Conservation (phyloP, 1,140 invertebrate species). For the Anastatus disparis region DNA sequence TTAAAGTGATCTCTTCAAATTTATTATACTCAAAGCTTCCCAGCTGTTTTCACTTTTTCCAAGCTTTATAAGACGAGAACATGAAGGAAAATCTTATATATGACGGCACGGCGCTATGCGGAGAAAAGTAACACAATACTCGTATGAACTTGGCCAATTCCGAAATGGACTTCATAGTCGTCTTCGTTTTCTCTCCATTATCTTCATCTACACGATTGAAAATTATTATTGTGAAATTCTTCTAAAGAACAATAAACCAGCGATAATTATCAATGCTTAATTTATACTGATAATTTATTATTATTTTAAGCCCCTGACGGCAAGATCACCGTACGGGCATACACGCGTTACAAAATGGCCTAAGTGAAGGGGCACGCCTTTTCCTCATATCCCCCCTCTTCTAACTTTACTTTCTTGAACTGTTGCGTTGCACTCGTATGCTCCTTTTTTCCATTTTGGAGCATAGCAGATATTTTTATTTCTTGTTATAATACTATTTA, state of each 20-base stretch:
- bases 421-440: too few species aligned
- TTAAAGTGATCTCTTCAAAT: not conserved
- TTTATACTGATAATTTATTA: not conserved
- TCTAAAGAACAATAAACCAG: too few species aligned
- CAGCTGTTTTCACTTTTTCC: not conserved
- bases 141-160: too few species aligned
- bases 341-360: conserved; percentile 54
- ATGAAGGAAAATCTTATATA: not conserved
- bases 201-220: too few species aligned
- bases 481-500: too few species aligned
- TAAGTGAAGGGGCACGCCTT: conserved; percentile 57
- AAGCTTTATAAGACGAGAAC: conserved; percentile 10
- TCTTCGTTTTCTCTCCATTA: not conserved
- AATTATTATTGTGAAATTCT: too few species aligned
- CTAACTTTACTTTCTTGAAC: too few species aligned
- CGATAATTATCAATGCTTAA: not conserved
- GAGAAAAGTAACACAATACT: not conserved
- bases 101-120: not conserved
- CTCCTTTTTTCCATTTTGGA: too few species aligned
- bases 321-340: conserved; percentile 45
- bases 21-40: not conserved
- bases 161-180: not conserved
- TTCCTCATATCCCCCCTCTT: too few species aligned
- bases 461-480: too few species aligned
- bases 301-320: conserved; percentile 46